Evolutionary conservation across 30 jellyfish, hydroid and myxozoan genomes (phyloP), one percentile per base, ranked within the genome.

Genomic region (Hydractinia symbiolongicarpus): DNA sequence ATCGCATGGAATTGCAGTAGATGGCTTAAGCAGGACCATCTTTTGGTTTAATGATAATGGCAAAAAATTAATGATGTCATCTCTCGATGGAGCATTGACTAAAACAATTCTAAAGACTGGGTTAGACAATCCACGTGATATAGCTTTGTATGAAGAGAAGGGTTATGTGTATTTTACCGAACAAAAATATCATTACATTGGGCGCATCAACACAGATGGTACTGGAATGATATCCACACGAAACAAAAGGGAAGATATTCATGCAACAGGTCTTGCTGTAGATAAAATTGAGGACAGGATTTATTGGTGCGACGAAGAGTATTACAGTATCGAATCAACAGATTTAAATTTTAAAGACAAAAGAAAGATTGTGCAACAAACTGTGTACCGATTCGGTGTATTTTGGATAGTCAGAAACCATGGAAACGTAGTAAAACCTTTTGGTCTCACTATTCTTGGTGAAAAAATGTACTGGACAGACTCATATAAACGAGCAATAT

Each of bases 251-350:
- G 72, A 40, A 49, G 58, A 52, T 1, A 69, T 91, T 5, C 72
- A 85, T 8, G 53, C 83, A 9, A 58, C 93, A 66, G 97, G 97
- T 14, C 5, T 94, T 6, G 96, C 99, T 16, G 76, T 94, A 50
- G 99, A 94, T 77, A 78, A 60, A 5, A 77, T 53, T 7, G 84
- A 66, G 16, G 84, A 84, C 17, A 78, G 93, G 55, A 71, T 94
- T n/a, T 94, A 83, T 83, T 94, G 99, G 99, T 84, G 81, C 71
- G 96, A 94, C 58, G 50, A 58, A 6, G 88, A 81, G 14, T 55
- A 83, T 40, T 84, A 90, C 67, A 77, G 91, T 57, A 83, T 83
- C 67, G 94, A 85, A 67, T 89, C 96, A 14, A 55, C 86, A 19
- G 79, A 83, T 54, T 64, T 89, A 50, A 82, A 74, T 51, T 86